Base-by-base conservation (phyloP, 2,888 invertebrate genomes). In the Eudemis profundana region DNA sequence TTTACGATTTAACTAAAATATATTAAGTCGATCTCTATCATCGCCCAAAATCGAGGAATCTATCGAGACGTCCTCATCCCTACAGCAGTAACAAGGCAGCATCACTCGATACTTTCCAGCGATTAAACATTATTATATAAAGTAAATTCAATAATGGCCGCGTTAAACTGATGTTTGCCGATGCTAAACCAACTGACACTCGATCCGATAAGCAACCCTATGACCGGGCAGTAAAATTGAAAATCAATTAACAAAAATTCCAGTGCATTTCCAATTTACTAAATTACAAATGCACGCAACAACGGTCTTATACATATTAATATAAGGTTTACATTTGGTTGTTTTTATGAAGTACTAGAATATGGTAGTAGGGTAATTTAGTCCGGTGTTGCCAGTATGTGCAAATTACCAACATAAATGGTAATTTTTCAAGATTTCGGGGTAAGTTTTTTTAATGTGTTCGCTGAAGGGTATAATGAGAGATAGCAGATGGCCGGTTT, bases 101-200 rank as follows among this genome's bases (percentile, higher is more conserved):
- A 83, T 84, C 85, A 82, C 75, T 81, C 84, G 89, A 90, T 91
- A 87, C 84, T 89, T 89, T 89, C 86, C 74, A 85, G 85, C 86
- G 89, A 92, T 92, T 91, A 92, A 91, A 84, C 88, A 89, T 89
- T 91, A 92, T 91, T 91, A 91, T 90, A 89, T 90, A 89, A 91
- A 90, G 90, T 90, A 90, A 92, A 92, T 92, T 92, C 91, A 92
- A 91, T 92, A 92, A 91, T 91, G 85, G 89, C 81, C 80, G 81
- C 86, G 84, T 85, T 86, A 87, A 86, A 83, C 81, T 81, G 83
- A 84, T 90, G 86, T 90, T 90, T 90, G 81, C 87, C 81, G 87
- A 89, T 87, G 79, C 42, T 72, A 68, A 72, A 75, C 74, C 71
- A 54, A 40, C 50, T 54, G 68, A 68, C 65, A 63, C 67, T 33